phyloP scores from a whole-genome alignment of 1,140 invertebrate species.

The Dendroctonus ponderosae region DNA sequence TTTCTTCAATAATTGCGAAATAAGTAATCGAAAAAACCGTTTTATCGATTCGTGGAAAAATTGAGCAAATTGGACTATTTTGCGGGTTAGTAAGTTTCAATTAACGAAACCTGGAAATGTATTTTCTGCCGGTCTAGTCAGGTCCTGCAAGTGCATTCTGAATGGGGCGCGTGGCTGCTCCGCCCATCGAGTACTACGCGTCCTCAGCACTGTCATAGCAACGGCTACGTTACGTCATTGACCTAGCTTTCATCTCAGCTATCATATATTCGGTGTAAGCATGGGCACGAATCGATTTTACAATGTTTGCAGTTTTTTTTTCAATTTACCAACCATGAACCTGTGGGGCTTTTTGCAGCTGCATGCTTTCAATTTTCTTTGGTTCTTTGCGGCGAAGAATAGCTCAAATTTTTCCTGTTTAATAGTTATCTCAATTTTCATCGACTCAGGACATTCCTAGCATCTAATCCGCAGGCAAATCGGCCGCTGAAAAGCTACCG shows the following conservation, averaged over 20 bases:
- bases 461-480: no score
- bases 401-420: not conserved
- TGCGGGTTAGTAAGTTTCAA: no score
- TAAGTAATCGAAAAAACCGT: no score
- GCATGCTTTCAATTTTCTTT: no score
- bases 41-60: no score
- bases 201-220: slow-evolving; percentile 1
- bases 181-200: slow-evolving; percentile 8
- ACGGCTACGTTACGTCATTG: slow-evolving; percentile 4
- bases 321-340: not conserved
- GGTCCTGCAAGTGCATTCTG: slow-evolving; percentile 4
- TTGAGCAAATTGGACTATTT: no score
- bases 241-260: not conserved
- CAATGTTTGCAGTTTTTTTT: not conserved
- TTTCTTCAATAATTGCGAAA: no score
- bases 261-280: not conserved
- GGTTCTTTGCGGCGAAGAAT: not conserved
- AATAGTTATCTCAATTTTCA: no score
- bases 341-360: no score
- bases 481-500: no score
- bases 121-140: not conserved
- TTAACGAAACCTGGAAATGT: no score
- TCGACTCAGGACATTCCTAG: no score
- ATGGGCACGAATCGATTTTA: not conserved
- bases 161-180: slow-evolving; percentile 2